Base-by-base conservation (phyloP, 1,140 invertebrate genomes). In the Drosophila sucinea region DNA sequence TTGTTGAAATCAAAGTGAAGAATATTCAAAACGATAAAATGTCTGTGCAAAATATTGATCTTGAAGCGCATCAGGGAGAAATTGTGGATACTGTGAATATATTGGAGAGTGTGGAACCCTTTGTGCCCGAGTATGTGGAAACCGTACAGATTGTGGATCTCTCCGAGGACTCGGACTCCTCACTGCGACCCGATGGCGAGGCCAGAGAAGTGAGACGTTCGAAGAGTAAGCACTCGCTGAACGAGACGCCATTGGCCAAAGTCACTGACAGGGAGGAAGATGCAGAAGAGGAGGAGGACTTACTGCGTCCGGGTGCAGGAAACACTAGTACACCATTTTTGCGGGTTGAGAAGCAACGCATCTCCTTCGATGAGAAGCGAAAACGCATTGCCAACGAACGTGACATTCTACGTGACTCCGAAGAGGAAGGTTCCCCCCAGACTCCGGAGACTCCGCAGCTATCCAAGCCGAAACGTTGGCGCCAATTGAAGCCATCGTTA, bases 61-160 rank as follows among this genome's bases (percentile, higher is more conserved):
- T 92, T 11, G 84, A 90, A 23, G 83, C 89, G 1, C 85, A 81
- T 25, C 71, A 81, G 54, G 91, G 90, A 1, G 90, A 92, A 54
- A 85, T 92, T 44, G 82, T 92, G 8, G 84, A 92, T 56, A 92
- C 91, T 0, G 87, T 92, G 0, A 92, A 92, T 38, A 91, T 92
- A 25, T 68, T 92, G 32, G 91, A 92, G 74, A 92, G 82, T 44
- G 91, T 92, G 4, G 89, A 91, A 55, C 81, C 86, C 0, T 81
- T 92, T 44, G 74, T 92, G n/a, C 91, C 91, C 3, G 90, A 92
- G 27, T 92, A 84, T 74, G 91, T 92, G 62, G 90, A 92, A 58
- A 92, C 90, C 0, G 91, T 92, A 7, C 86, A 92, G 65, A 92
- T 92, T 65, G 79, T 92, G 8, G 91, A 92, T 78, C 78, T 91